These are phyloP conservation scores for Heterodera schachtii DNA, from an alignment of 1,140 invertebrate species.

Conservation along the genomic window DNA sequence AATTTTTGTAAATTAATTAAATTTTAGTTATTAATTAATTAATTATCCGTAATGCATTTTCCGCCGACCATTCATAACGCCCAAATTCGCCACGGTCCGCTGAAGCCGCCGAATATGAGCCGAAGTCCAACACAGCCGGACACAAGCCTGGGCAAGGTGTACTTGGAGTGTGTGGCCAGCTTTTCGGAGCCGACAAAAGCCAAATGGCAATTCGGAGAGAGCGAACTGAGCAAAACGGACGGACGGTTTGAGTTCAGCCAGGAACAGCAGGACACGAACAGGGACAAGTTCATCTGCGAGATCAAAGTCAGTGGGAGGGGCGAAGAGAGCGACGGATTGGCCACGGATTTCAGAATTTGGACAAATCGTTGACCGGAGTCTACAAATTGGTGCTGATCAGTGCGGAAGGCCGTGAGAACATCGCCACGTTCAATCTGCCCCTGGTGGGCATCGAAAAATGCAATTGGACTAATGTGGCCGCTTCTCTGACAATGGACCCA, in stretches of 20 bases:
- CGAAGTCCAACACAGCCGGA: constrained; percentile 10
- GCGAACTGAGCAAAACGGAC: constrained; percentile 15
- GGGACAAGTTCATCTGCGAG: constrained; percentile 27
- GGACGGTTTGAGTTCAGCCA: constrained; percentile 13
- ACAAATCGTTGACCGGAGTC: constrained; percentile 19
- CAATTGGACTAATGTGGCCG: constrained; percentile 27
- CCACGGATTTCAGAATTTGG: constrained; percentile 16
- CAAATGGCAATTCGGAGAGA: constrained; percentile 25
- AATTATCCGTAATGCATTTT: not conserved
- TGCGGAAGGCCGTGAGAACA: constrained; percentile 25
- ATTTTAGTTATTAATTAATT: not conserved
- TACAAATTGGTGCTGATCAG: constrained; percentile 28
- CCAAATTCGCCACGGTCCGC: constrained; percentile 27
- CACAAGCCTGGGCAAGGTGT: constrained; percentile 28
- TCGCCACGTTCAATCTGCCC: constrained; percentile 23
- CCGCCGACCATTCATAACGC: constrained; percentile 26
- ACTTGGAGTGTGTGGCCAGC: constrained; percentile 23
- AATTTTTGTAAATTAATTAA: not conserved
- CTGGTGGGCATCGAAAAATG: constrained; percentile 30
- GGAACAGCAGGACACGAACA: constrained; percentile 23
- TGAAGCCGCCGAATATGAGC: constrained; percentile 23
- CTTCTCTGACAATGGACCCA: constrained; percentile 25
- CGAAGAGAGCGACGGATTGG: not conserved
- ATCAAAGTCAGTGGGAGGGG: constrained; percentile 8
- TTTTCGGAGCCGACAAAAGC: constrained; percentile 13